Evolutionary conservation across 2,113 vertebrate genomes (phyloP), one percentile per base, ranked within the genome.

Genomic region (Pimephales promelas): DNA sequence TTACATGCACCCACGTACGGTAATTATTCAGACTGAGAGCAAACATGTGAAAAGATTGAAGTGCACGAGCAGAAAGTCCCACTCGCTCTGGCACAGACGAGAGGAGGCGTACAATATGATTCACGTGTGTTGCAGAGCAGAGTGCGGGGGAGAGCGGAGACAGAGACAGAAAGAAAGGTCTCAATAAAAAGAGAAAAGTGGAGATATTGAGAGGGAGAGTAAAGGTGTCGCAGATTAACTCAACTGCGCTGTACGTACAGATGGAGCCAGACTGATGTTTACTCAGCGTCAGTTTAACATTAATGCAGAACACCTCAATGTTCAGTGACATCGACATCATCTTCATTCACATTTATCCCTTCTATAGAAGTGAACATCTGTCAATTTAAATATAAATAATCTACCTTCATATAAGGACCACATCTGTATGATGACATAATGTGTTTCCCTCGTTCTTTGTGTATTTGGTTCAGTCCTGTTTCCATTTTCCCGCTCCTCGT

Each of bases 21-120:
- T 79, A 77, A 79, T 79, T 81, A 78, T 87, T 85, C 86, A 83
- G 86, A 85, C 78, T 49, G 75, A 79, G 72, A 85, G 76, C 82
- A 77, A 79, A 77, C 52, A 34, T 59, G 64, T 57, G 64, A 79
- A 79, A 82, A 79, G 81, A 79, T 52, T 78, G 84, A 78, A 70
- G 64, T 70, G 61, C 79, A 70, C 47, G 8, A 64, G 49, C 83
- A 70, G 86, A 87, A 83, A 84, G 74, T 85, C 84, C 86, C 86
- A 87, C 81, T 83, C 81, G 47, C 62, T 47, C 75, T 36, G 73
- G 31, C 61, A 14, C 61, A 70, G 83, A 82, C 78, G 54, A 84
- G 71, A 73, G 59, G 72, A 81, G 79, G 82, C 59, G 82, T 86
- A 52, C 78, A 76, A 76, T 81, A 54, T 70, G 71, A 75, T 81